A percentile compares a stretch with the other conserved stretches of the same genome.
Conservation (phyloP, 2,113 vertebrate species). For the Lepidothrix coronata region DNA sequence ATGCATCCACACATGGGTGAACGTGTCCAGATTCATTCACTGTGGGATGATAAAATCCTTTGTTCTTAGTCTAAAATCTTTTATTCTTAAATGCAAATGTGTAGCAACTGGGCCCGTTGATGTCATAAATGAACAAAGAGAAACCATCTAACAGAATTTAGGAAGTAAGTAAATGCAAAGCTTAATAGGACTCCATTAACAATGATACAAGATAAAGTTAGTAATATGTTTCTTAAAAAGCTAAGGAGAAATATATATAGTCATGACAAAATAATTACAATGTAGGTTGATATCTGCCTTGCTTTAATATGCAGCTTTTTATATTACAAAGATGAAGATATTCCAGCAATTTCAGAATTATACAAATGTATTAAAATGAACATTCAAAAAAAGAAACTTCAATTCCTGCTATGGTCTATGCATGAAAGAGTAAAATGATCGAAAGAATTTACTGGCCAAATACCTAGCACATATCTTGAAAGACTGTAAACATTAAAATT, state of each 20-base stretch:
- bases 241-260: background rate
- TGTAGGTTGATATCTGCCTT: background rate
- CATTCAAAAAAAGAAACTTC: background rate
- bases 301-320: background rate
- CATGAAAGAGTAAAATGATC: background rate
- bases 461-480: background rate
- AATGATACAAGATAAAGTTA: background rate
- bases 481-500: background rate
- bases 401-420: background rate
- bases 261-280: background rate
- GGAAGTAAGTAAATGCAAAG: background rate
- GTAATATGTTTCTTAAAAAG: background rate
- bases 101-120: background rate
- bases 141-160: background rate
- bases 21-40: background rate
- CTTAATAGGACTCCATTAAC: background rate
- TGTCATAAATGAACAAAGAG: background rate
- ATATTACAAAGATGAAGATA: background rate
- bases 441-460: background rate
- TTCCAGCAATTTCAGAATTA: background rate
- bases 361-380: background rate
- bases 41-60: background rate
- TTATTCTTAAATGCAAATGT: background rate
- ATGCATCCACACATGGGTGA: too few species aligned
- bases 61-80: background rate